Conservation (phyloP, 2,797 vertebrate species). For the Xenentodon cancila region DNA sequence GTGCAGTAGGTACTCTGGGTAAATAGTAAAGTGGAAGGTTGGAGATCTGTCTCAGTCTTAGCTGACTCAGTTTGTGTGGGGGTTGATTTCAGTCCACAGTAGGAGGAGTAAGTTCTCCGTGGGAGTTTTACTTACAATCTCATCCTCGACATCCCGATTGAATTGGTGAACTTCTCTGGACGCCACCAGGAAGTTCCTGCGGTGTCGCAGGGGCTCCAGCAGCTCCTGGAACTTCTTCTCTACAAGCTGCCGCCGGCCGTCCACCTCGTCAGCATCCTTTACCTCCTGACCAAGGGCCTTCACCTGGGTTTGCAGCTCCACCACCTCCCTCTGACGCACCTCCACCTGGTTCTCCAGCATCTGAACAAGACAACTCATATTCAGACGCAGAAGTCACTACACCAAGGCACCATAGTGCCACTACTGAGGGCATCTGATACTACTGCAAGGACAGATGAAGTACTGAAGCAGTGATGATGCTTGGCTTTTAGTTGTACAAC, state of each 20-base stretch:
- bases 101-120: no score
- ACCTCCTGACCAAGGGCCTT: constrained; percentile 90
- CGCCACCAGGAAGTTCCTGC: constrained; percentile 84
- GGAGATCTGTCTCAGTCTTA: not conserved
- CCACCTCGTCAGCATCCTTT: constrained; percentile 89
- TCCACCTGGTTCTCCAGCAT: constrained; percentile 96
- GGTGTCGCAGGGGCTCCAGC: constrained; percentile 86
- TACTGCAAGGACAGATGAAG: no score
- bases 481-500: no score
- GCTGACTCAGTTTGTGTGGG: no score
- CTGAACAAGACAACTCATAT: constrained; percentile 61
- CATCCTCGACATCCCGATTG: constrained; percentile 92
- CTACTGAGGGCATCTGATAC: no score
- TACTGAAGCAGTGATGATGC: no score
- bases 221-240: constrained; percentile 90
- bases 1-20: no score
- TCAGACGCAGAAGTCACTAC: no score
- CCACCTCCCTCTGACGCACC: constrained; percentile 92
- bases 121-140: constrained; percentile 86
- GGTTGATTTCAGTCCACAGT: no score
- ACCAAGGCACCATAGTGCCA: no score
- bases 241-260: constrained; percentile 85
- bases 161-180: constrained; percentile 94
- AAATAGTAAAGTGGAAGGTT: not conserved
- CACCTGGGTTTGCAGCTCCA: constrained; percentile 90